These are phyloP conservation scores for Hetaerina americana DNA, from an alignment of 1,140 invertebrate genomes.

Conservation along the genomic window DNA sequence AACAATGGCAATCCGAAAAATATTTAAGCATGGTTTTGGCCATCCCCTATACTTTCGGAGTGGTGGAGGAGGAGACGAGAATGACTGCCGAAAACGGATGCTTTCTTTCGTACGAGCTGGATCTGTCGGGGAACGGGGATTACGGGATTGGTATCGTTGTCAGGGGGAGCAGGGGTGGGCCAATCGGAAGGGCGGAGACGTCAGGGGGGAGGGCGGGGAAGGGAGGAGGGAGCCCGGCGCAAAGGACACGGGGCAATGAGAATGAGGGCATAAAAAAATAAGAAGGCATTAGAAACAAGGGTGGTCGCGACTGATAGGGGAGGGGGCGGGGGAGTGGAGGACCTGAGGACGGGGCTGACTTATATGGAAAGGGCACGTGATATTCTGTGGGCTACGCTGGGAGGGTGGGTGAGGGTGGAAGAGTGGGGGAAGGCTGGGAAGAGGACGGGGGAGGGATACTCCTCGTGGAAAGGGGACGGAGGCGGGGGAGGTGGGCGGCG, in stretches of 20 bases:
- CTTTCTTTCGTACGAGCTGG: not conserved
- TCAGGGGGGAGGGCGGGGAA: not conserved
- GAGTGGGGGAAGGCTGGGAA: not conserved
- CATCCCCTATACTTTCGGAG: too few relatives aligned
- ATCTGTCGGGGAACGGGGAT: not conserved
- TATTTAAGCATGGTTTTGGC: too few relatives aligned
- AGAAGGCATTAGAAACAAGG: too few relatives aligned
- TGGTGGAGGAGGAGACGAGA: not conserved
- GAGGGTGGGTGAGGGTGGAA: not conserved
- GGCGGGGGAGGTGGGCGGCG: too few relatives aligned
- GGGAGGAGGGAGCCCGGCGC: not conserved
- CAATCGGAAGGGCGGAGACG: not conserved
- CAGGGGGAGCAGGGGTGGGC: not conserved
- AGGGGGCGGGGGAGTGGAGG: not conserved
- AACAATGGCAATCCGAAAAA: not conserved
- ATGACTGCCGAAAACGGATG: not conserved
- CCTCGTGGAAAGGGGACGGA: too few relatives aligned
- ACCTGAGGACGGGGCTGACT: not conserved
- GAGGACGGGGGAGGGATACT: not conserved
- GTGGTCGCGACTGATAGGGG: too few relatives aligned
- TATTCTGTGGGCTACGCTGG: too few relatives aligned
- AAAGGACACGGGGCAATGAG: not conserved
- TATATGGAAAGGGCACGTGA: not conserved
- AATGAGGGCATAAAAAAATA: slow-evolving; percentile 2
- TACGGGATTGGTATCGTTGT: not conserved